Evolutionary conservation across 2,888 invertebrate genomes (phyloP).

Genomic region (Tetanocera ferruginea): DNA sequence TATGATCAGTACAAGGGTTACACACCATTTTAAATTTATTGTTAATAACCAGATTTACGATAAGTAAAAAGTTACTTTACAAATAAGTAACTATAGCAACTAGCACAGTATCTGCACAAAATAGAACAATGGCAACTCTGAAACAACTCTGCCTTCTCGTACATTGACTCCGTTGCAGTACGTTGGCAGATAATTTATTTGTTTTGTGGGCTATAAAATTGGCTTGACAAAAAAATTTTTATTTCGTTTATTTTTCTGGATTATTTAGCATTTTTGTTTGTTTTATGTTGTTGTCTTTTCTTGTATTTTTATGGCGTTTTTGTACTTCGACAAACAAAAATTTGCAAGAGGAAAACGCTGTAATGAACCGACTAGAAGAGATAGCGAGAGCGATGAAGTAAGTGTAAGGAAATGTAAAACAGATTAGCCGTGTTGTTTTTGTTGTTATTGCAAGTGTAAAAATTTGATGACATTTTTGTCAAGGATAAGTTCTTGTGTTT

Average conservation of each 20-base stretch:
- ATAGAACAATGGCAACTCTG: conserved; percentile 6
- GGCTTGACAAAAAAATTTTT: conserved; percentile 16
- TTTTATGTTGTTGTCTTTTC: background rate
- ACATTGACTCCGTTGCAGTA: conserved; percentile 18
- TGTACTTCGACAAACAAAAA: background rate
- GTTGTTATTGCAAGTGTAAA: conserved; percentile 19
- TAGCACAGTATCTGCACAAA: background rate
- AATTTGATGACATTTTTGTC: conserved; percentile 37
- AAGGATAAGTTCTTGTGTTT: conserved; percentile 23
- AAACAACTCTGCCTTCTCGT: background rate
- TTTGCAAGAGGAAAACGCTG: background rate
- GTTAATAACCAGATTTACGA: no score
- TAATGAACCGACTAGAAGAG: background rate
- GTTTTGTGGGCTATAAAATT: conserved; percentile 46
- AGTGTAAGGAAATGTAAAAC: background rate
- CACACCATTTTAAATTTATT: no score
- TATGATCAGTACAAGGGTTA: no score
- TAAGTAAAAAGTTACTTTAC: no score
- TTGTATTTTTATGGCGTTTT: background rate
- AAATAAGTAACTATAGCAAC: no score
- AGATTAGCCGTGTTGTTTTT: background rate
- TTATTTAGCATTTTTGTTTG: background rate
- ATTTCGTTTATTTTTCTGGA: background rate
- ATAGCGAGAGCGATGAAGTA: background rate
- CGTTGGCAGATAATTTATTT: conserved; percentile 46